Percentiles rank a stretch among this genome's conserved stretches.
Conservation (phyloP, 1,140 invertebrate genomes). For the Frieseomelitta varia region DNA sequence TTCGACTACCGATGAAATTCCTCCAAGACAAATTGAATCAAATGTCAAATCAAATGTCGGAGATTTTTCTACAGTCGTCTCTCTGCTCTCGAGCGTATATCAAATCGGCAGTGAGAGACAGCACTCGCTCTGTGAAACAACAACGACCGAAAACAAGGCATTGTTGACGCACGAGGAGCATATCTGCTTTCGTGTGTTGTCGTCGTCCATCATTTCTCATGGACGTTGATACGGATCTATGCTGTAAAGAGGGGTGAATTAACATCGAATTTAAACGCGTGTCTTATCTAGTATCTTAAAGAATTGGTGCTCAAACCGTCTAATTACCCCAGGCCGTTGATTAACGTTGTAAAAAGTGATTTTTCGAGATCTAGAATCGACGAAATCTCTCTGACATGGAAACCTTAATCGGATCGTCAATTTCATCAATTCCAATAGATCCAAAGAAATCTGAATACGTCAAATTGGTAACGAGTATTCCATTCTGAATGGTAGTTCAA, state of each 20-base stretch:
- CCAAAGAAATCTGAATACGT: no score
- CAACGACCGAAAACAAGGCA: not conserved
- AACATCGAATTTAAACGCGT: conserved; percentile 27
- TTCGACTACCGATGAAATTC: no score
- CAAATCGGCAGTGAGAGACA: not conserved
- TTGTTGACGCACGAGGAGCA: not conserved
- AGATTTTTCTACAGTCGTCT: no score
- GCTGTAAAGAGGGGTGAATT: conserved; percentile 15
- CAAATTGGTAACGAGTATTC: no score
- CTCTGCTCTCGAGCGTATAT: not conserved
- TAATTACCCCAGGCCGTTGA: conserved; percentile 9
- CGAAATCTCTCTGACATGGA: not conserved
- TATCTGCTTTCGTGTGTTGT: conserved; percentile 10
- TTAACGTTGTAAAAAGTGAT: conserved; percentile 13
- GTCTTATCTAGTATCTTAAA: conserved; percentile 33
- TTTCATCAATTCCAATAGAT: no score
- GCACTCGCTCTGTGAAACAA: not conserved
- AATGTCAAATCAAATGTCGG: no score
- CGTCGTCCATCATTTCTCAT: conserved; percentile 29
- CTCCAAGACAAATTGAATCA: no score
- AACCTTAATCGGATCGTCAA: not conserved
- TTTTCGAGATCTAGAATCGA: conserved; percentile 18
- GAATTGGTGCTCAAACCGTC: conserved; percentile 23
- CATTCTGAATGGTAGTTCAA: no score
- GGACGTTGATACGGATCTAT: conserved; percentile 33